Percentiles rank a stretch among this genome's conserved stretches.
phyloP scores from a whole-genome alignment of 2,888 invertebrate species.

The Antheraea assamensis region DNA sequence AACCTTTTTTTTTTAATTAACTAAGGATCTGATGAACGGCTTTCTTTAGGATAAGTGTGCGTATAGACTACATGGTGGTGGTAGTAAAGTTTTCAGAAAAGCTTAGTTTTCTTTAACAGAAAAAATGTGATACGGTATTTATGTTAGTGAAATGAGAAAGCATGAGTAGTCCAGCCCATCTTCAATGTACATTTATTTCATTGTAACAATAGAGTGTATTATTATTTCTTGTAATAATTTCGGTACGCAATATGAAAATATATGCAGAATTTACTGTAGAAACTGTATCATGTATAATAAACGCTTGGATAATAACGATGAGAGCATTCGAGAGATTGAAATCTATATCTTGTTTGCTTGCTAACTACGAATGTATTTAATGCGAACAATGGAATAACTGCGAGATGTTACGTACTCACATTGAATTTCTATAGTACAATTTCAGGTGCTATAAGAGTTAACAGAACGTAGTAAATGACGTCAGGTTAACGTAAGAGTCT shows the following conservation, averaged over 20 bases:
- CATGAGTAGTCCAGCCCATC: not conserved
- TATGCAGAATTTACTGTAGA: not conserved
- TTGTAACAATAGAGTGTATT: not conserved
- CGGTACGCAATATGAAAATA: not conserved
- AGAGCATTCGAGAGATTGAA: slow-evolving; percentile 57
- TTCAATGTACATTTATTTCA: not conserved
- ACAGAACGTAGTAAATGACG: not conserved
- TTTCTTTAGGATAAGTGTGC: no score
- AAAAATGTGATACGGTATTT: not conserved
- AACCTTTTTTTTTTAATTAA: no score
- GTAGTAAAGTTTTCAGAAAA: no score
- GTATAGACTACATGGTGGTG: no score
- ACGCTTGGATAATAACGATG: slow-evolving; percentile 8
- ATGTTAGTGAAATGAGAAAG: not conserved
- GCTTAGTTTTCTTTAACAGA: not conserved
- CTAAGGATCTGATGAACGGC: no score
- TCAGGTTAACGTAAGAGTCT: no score
- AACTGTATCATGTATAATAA: not conserved
- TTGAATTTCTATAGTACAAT: not conserved
- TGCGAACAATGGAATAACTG: slow-evolving; percentile 32
- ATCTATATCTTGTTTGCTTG: slow-evolving; percentile 60
- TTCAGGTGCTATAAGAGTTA: not conserved
- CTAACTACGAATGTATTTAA: slow-evolving; percentile 50
- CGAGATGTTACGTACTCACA: slow-evolving; percentile 35
- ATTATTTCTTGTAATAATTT: not conserved